These are phyloP conservation scores for Sipha flava DNA, from an alignment of 1,140 invertebrate species.

Conservation along the genomic window DNA sequence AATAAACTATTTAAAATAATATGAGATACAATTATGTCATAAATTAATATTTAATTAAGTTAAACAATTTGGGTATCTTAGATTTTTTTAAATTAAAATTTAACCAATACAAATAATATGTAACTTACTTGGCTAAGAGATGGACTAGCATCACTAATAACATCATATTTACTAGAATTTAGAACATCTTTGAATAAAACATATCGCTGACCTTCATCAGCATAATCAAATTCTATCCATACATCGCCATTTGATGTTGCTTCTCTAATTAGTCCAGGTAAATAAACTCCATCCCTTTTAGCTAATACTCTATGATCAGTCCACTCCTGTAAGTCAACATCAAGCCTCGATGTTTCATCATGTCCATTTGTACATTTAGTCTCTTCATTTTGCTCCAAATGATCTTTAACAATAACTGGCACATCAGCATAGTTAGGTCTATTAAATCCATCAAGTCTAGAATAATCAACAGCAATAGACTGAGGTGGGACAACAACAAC, in stretches of 20 bases:
- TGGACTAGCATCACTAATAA: conserved; percentile 89
- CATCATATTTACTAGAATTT: conserved; percentile 63
- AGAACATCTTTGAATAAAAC: conserved; percentile 49
- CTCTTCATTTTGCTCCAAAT: not conserved
- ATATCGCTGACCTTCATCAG: conserved; percentile 51
- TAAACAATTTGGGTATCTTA: too few relatives aligned
- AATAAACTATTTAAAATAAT: too few relatives aligned
- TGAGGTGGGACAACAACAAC: conserved; percentile 49
- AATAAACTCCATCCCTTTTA: conserved; percentile 68
- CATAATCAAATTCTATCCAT: conserved; percentile 63
- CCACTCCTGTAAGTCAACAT: conserved; percentile 82
- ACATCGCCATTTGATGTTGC: conserved; percentile 53
- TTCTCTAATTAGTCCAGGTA: conserved; percentile 66
- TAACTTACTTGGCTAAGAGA: conserved; percentile 59
- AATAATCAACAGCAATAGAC: conserved; percentile 54
- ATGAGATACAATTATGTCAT: too few relatives aligned
- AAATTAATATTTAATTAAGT: too few relatives aligned
- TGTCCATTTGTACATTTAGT: not conserved
- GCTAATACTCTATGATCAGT: conserved; percentile 81
- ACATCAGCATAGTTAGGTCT: conserved; percentile 21
- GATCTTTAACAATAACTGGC: conserved; percentile 10
- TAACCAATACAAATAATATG: not conserved
- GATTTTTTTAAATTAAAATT: conserved; percentile 7
- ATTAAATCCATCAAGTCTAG: conserved; percentile 39
- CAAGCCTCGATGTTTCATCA: not conserved